phyloP scores from a whole-genome alignment of 2,888 invertebrate species.

The Tetropium fuscum region DNA sequence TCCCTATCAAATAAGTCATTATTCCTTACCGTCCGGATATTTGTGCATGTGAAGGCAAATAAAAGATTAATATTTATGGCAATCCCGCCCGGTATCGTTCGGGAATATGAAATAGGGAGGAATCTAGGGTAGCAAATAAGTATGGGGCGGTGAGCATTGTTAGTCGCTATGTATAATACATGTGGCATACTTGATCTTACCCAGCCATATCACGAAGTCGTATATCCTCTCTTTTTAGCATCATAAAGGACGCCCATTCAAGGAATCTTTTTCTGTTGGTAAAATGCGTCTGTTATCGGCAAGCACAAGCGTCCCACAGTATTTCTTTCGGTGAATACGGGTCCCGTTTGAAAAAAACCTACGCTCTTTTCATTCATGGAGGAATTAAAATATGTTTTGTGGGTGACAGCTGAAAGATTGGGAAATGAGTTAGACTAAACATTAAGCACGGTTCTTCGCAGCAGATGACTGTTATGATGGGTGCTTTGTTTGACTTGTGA shows the following conservation, averaged over 20 bases:
- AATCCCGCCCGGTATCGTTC: background rate
- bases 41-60: background rate
- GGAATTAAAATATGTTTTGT: background rate
- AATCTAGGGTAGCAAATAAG: conserved; percentile 9
- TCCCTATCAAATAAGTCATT: no score
- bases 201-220: conserved; percentile 19
- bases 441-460: background rate
- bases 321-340: background rate
- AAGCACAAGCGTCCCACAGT: conserved; percentile 7
- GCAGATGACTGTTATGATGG: background rate
- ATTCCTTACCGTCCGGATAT: no score
- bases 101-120: background rate
- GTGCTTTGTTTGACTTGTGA: background rate
- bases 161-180: conserved; percentile 22
- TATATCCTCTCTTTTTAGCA: conserved; percentile 23
- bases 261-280: background rate
- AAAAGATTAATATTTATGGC: background rate
- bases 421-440: conserved; percentile 26
- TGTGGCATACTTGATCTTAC: conserved; percentile 19
- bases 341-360: conserved; percentile 3
- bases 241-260: conserved; percentile 25
- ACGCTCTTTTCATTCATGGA: conserved; percentile 7
- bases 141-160: conserved; percentile 10
- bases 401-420: conserved; percentile 4
- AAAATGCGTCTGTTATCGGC: conserved; percentile 10